Percentiles rank a stretch among this genome's conserved stretches.
These are phyloP conservation scores for Dendroctonus ponderosae DNA, from an alignment of 1,140 invertebrate species.

Conservation along the genomic window DNA sequence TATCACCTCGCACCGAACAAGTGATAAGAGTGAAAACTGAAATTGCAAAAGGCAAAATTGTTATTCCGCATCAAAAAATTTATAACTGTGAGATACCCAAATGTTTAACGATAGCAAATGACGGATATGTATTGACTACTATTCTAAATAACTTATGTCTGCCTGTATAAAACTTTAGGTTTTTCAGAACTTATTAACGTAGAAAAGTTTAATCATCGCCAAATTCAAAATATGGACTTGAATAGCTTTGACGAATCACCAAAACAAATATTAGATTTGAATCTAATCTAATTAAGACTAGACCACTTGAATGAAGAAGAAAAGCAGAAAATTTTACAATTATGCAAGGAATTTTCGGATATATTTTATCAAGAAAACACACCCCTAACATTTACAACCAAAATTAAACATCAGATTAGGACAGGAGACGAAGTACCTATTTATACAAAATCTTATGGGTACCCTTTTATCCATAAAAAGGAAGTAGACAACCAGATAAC, in stretches of 20 bases:
- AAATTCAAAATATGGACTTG: slow-evolving; percentile 1
- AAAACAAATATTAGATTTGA: background rate
- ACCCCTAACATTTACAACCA: slow-evolving; percentile 31
- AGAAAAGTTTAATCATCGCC: background rate
- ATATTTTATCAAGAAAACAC: slow-evolving; percentile 19
- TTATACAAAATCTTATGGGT: slow-evolving; percentile 46
- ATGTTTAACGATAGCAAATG: background rate
- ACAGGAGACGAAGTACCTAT: slow-evolving; percentile 40
- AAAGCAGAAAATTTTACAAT: slow-evolving; percentile 8
- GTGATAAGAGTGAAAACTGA: too few relatives aligned
- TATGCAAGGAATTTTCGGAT: slow-evolving; percentile 16
- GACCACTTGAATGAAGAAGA: slow-evolving; percentile 21
- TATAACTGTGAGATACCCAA: too few relatives aligned
- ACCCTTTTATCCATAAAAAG: slow-evolving; percentile 42
- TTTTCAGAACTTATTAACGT: background rate
- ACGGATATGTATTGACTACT: background rate
- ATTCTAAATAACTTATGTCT: background rate
- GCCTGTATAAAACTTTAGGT: background rate
- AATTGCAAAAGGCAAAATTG: too few relatives aligned
- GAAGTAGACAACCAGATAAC: slow-evolving; percentile 37
- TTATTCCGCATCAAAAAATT: too few relatives aligned
- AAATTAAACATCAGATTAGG: slow-evolving; percentile 42
- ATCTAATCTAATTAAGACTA: slow-evolving; percentile 1
- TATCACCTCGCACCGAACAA: too few relatives aligned
- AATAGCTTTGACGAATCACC: background rate